These are phyloP conservation scores for Zygothrica quintamaculata DNA, from an alignment of 2,888 invertebrate genomes.

Conservation along the genomic window DNA sequence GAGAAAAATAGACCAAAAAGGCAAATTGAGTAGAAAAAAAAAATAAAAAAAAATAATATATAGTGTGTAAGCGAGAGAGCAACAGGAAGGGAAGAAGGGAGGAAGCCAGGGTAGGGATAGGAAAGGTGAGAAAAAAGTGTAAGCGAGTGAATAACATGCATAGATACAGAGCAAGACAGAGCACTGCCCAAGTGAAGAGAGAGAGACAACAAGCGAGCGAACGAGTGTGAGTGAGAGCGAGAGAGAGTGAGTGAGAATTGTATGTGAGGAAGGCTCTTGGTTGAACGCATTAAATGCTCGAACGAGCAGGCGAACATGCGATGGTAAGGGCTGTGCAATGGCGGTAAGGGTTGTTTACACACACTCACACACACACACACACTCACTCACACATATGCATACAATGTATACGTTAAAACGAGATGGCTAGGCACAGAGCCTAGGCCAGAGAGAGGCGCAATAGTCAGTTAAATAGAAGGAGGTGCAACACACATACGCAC, in stretches of 20 bases:
- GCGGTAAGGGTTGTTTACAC: constrained; percentile 62
- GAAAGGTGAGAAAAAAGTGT: too few relatives aligned
- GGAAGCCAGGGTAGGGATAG: too few relatives aligned
- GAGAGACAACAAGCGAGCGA: neutral
- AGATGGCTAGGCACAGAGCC: constrained; percentile 46
- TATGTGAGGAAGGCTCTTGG: constrained; percentile 34
- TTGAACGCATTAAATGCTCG: constrained; percentile 61
- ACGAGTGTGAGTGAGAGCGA: constrained; percentile 3
- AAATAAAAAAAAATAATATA: too few relatives aligned
- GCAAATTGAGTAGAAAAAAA: too few relatives aligned
- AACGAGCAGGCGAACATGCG: constrained; percentile 29
- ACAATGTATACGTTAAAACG: constrained; percentile 36
- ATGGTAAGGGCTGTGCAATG: constrained; percentile 7
- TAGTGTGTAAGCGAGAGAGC: constrained; percentile 1
- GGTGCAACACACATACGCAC: constrained; percentile 4
- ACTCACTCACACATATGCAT: constrained; percentile 8
- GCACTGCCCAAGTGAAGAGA: neutral
- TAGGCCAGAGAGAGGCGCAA: constrained; percentile 28
- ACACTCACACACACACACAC: constrained; percentile 22
- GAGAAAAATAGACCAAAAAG: neutral
- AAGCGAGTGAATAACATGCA: constrained; percentile 4
- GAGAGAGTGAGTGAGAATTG: neutral
- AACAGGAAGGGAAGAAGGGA: too few relatives aligned
- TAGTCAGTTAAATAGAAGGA: constrained; percentile 21
- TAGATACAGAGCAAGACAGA: too few relatives aligned